These are phyloP conservation scores for Vultur gryphus DNA, from an alignment of 2,797 vertebrate species.

Conservation along the genomic window DNA sequence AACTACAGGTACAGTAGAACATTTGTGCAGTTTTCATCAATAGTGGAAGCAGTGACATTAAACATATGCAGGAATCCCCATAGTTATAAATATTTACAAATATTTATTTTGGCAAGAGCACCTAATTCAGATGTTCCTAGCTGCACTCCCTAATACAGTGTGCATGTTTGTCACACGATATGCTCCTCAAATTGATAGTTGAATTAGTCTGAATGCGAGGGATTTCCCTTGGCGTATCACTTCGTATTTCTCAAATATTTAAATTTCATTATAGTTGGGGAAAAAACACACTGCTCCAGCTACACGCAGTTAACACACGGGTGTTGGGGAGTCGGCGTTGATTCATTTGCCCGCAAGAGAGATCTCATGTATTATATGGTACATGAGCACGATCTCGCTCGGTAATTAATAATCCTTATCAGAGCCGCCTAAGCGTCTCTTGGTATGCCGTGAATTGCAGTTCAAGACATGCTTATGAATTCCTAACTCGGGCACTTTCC, in stretches of 20 bases:
- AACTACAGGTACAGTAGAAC: constrained; percentile 50
- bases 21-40: constrained; percentile 38
- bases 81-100: constrained; percentile 55
- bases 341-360: background rate
- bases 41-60: constrained; percentile 39
- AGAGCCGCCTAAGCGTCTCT: background rate
- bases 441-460: background rate
- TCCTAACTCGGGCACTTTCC: background rate
- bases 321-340: background rate
- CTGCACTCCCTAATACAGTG: background rate
- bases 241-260: background rate
- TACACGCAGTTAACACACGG: background rate
- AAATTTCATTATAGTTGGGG: background rate
- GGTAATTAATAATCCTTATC: background rate
- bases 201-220: background rate
- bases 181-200: background rate
- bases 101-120: constrained; percentile 44
- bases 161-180: background rate
- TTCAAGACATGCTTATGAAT: background rate
- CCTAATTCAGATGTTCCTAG: background rate
- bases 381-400: background rate
- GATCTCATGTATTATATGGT: background rate
- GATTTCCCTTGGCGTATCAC: background rate
- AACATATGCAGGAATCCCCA: constrained; percentile 60
- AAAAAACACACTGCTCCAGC: background rate